Base-by-base conservation (phyloP, 1,140 invertebrate species). In the Drosophila malerkotliana region DNA sequence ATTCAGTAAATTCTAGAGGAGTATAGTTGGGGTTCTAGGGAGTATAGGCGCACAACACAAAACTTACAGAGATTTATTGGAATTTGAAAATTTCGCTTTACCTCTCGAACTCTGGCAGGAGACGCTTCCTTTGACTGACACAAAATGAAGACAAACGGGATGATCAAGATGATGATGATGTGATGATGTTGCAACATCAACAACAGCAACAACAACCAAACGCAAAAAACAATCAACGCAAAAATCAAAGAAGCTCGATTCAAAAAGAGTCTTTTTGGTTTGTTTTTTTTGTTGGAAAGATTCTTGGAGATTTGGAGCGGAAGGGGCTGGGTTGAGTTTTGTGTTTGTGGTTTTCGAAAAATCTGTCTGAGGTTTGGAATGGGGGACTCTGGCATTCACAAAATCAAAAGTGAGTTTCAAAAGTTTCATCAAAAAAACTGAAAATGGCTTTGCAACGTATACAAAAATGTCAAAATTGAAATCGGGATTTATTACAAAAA, bases 21-120 rank as follows among this genome's bases (percentile, higher is more conserved):
- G 32, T 32, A 8, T 32, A 32, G 32, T 8, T 8, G 9, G 49
- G 39, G 34, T 39, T 56, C 57, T 64, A 72, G 45, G 54, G 44
- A 59, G 59, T 58, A 66, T 61, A 88, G 72, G 79, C 84, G 72
- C 66, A 89, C 84, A 89, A 89, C 66, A 69, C 44, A 69, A 47
- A 82, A 88, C 79, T 89, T 89, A 88, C 81, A 58, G 56, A 69
- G 52, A 88, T 84, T 88, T 90, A 79, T 83, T 83, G 67, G 77
- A 75, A 80, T 77, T 85, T 81, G 78, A 87, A 79, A 59, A 76
- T 52, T 67, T 85, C 57, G 63, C 64, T 88, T 87, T 87, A 87
- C 82, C 82, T 87, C 82, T 79, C 59, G 73, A 83, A 76, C 44
- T 69, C 78, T 75, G 61, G 56, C 66, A 66, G 62, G 57, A 77